phyloP scores from a whole-genome alignment of 23 tunicate species.

The Oikopleura dioica region DNA sequence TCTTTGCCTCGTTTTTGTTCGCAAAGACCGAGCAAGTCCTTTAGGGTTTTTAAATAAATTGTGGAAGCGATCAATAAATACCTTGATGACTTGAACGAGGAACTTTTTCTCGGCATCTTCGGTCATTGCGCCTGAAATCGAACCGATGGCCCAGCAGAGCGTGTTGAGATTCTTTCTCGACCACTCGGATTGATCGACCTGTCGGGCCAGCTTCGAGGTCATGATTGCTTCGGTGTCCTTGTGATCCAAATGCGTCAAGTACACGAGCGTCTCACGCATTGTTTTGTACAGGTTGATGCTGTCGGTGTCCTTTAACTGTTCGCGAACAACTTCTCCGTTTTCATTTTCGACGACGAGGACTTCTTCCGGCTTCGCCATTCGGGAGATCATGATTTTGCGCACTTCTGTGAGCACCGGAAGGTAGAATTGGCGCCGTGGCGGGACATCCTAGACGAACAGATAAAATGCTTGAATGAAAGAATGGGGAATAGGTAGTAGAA shows the following conservation, averaged over 20 bases:
- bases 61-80: background rate
- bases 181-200: constrained; percentile 95
- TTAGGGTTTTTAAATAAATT: constrained; percentile 17
- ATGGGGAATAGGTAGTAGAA: too few species aligned
- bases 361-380: constrained; percentile 99
- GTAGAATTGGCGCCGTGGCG: constrained; percentile 9
- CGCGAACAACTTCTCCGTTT: constrained; percentile 93
- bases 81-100: constrained; percentile 93
- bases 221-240: constrained; percentile 91
- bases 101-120: constrained; percentile 96
- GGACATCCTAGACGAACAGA: too few species aligned
- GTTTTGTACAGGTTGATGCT: constrained; percentile 88
- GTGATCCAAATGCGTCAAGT: constrained; percentile 76
- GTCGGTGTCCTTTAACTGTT: constrained; percentile 96
- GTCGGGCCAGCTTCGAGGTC: constrained; percentile 86
- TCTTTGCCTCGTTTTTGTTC: constrained; percentile 96
- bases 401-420: constrained; percentile 25
- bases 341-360: constrained; percentile 96
- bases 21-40: constrained; percentile 80
- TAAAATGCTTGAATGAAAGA: too few species aligned
- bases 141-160: constrained; percentile 97
- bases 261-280: constrained; percentile 95
- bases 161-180: constrained; percentile 89
- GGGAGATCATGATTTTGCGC: constrained; percentile 74
- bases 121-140: constrained; percentile 96